A percentile compares a stretch with the other conserved stretches of the same genome.
Conservation (phyloP, 2,888 invertebrate species). For the Meghimatium bilineatum region DNA sequence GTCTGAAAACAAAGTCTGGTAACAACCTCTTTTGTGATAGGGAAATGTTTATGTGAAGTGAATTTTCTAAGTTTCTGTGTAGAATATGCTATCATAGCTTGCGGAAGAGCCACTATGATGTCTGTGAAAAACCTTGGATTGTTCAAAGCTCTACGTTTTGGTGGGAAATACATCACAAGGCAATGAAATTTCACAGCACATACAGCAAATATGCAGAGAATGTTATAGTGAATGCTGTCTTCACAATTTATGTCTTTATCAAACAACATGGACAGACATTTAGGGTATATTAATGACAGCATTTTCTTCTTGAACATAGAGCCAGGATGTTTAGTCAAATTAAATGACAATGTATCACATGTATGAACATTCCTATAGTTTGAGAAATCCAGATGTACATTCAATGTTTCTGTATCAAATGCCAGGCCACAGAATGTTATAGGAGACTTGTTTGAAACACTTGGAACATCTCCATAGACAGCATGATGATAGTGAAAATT, state of each 20-base stretch:
- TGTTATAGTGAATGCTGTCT: slow-evolving; percentile 45
- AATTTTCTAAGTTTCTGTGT: slow-evolving; percentile 57
- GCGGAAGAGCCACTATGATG: slow-evolving; percentile 65
- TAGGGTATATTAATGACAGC: slow-evolving; percentile 7
- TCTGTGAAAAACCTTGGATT: slow-evolving; percentile 49
- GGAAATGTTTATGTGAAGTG: background rate
- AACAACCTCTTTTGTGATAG: background rate
- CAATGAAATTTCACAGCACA: slow-evolving; percentile 44
- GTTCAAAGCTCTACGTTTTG: slow-evolving; percentile 32
- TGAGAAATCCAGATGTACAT: slow-evolving; percentile 31
- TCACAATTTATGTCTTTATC: slow-evolving; percentile 53
- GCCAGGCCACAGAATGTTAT: slow-evolving; percentile 24
- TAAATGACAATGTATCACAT: slow-evolving; percentile 30
- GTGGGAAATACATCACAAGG: slow-evolving; percentile 40
- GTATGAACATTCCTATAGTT: slow-evolving; percentile 23
- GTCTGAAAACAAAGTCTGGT: slow-evolving; percentile 10
- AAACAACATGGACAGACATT: slow-evolving; percentile 29
- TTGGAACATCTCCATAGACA: slow-evolving; percentile 26
- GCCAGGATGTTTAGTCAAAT: slow-evolving; percentile 21
- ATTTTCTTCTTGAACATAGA: slow-evolving; percentile 9
- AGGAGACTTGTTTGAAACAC: background rate
- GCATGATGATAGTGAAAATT: slow-evolving; percentile 35
- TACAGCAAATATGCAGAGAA: slow-evolving; percentile 36
- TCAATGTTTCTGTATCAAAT: slow-evolving; percentile 18
- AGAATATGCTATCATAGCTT: slow-evolving; percentile 58